Base-by-base conservation (phyloP, 2,113 vertebrate genomes). In the Synodontis membranacea region DNA sequence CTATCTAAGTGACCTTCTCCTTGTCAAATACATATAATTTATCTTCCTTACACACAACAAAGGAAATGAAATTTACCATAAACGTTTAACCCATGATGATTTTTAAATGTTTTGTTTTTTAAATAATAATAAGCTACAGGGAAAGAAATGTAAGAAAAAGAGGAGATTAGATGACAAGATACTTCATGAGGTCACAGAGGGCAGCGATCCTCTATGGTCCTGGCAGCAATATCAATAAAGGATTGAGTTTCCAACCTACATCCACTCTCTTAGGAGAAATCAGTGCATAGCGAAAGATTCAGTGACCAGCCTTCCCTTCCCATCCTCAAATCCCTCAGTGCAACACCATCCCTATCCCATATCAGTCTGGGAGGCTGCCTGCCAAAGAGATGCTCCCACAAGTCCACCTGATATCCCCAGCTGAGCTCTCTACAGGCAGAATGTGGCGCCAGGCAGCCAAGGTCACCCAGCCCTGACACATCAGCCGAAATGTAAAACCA, bases 401-500 rank as follows among this genome's bases (percentile, higher is more conserved):
- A 91, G 92, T 92, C 52, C 92, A 94, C 94, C 88, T 31, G 89
- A 90, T 95, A 92, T 93, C 91, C 86, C 89, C 75, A 86, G 85
- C 31, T 80, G 90, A 91, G 87, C 86, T 88, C 75, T 12, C 89
- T 83, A 84, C 86, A 84, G 86, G 86, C 88, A 54, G 15, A 85
- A 88, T 60, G 70, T n/a, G 84, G 90, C 89, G 89, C 89, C 80
- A 85, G 91, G 89, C 91, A 89, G 21, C 42, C 93, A 95, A 95
- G 93, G 94, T 94, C 93, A 93, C 52, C 48, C 79, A 89, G 87
- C 90, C 92, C 68, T 1, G 83, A 91, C 89, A 89, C 91, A 92
- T 92, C 91, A 89, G 85, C 88, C 89, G 94, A 94, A 94, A 95
- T 90, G 52, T 62, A 87, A 94, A 91, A 93, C 93, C 92, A 68